A percentile compares a stretch with the other conserved stretches of the same genome.
Conservation (phyloP, 2,888 invertebrate genomes). For the Strigamia transsilvanica region DNA sequence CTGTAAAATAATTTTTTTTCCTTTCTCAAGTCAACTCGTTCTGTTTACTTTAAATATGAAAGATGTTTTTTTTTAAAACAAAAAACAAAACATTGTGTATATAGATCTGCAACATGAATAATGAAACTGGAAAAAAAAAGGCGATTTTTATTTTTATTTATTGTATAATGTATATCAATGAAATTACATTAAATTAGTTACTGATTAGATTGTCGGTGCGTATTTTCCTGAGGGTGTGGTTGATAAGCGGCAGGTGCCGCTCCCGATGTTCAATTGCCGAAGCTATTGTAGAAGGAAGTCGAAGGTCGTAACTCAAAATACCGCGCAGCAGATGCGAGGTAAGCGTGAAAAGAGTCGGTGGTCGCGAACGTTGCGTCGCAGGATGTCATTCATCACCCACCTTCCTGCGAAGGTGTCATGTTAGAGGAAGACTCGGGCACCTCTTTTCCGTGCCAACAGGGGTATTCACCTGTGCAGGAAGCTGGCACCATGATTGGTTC, state of each 20-base stretch:
- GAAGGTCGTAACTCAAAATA: slow-evolving; percentile 5
- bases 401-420: slow-evolving; percentile 12
- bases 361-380: slow-evolving; percentile 9
- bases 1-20: neutral
- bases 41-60: neutral
- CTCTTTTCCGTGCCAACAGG: slow-evolving; percentile 31
- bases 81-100: neutral
- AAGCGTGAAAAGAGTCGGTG: neutral
- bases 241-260: slow-evolving; percentile 6
- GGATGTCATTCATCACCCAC: slow-evolving; percentile 3
- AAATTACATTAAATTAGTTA: slow-evolving; percentile 29
- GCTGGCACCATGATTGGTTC: slow-evolving; percentile 24
- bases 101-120: neutral
- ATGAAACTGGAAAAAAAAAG: neutral
- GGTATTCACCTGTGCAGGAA: slow-evolving; percentile 26
- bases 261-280: neutral
- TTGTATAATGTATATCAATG: slow-evolving; percentile 1
- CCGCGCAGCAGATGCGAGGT: slow-evolving; percentile 5
- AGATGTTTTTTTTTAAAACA: neutral
- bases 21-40: neutral
- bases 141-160: slow-evolving; percentile 19
- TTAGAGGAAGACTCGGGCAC: slow-evolving; percentile 1
- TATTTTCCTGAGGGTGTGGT: slow-evolving; percentile 4
- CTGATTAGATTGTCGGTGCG: slow-evolving; percentile 4
- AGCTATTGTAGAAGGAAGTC: slow-evolving; percentile 17